A percentile compares a stretch with the other conserved stretches of the same genome.
phyloP scores from a whole-genome alignment of 2,888 invertebrate species.

The Cephonodes hylas region DNA sequence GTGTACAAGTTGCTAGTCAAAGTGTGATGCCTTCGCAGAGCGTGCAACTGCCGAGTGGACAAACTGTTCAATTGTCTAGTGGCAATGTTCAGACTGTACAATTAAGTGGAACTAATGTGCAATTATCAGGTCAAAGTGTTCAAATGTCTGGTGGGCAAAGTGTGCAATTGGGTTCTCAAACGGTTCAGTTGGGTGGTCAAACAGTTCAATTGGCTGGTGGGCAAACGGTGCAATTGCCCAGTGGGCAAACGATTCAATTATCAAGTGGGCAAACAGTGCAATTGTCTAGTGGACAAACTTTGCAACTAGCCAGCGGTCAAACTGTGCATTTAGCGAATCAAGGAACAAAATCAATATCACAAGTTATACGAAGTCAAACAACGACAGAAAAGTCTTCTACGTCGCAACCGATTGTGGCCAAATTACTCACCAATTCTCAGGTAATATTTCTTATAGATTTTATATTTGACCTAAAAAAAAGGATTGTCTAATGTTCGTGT shows the following conservation, averaged over 20 bases:
- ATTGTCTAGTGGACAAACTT: conserved; percentile 60
- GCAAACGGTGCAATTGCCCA: conserved; percentile 58
- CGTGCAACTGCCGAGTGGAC: conserved; percentile 57
- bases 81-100: conserved; percentile 50
- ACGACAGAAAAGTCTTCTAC: conserved; percentile 54
- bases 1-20: conserved; percentile 62
- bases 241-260: conserved; percentile 72
- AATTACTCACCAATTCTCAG: conserved; percentile 87
- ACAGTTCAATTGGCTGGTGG: conserved; percentile 46
- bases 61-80: conserved; percentile 61
- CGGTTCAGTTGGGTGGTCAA: conserved; percentile 44
- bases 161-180: conserved; percentile 38
- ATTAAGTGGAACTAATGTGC: conserved; percentile 36
- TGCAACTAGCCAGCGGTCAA: conserved; percentile 62
- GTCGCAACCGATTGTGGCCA: conserved; percentile 84
- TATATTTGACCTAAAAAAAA: too few relatives aligned
- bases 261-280: conserved; percentile 62
- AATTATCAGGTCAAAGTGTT: conserved; percentile 39
- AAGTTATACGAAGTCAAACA: conserved; percentile 61
- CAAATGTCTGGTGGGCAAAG: conserved; percentile 38
- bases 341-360: conserved; percentile 53
- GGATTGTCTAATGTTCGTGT: too few relatives aligned
- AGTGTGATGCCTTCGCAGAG: conserved; percentile 56
- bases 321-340: conserved; percentile 65
- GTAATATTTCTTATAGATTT: conserved; percentile 45